Base-by-base conservation (phyloP, 2,888 invertebrate species). In the Himalopsyche anomala region DNA sequence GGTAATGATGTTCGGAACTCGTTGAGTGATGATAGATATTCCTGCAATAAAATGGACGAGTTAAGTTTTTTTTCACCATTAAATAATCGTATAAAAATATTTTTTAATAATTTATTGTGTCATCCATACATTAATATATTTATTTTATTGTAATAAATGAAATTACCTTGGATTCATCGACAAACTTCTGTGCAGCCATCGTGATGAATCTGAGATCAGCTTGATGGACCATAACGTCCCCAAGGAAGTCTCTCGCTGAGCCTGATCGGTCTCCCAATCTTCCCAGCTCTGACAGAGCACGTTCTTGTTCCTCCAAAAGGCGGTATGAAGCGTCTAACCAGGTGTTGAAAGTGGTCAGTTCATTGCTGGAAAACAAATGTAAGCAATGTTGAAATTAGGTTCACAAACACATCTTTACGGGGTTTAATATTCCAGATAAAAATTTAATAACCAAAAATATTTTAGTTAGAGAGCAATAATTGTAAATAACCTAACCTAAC, bases 111-210 rank as follows among this genome's bases (percentile, higher is more conserved):
- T 45, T 45, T 45, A 8, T 45, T 45, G 40, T 40, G 45, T 9
- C 45, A 9, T 45, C 8, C 45, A 45, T 45, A 11, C 0, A 45
- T 45, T 9, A 45, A 45, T 80, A 51, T 38, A 45, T 40, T 82
- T 36, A 28, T 38, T 82, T 36, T 85, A 86, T 85, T 86, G 56
- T 55, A n/a, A 40, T 79, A 51, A 28, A 15, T 69, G 15, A 42
- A 56, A 36, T 3, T 17, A 96, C 96, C 94, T 98, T 98, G 91
- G 98, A 97, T 92, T 99, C 98, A 90, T 99, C 98, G 40, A 98
- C 96, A 91, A 98, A 99, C 92, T 98, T 98, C 92, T 98, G 98
- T 1, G 98, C 98, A 1, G 98, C 96, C 97, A 99, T 98, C 4
- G 98, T 98, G 89, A 99, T 98, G 91, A 99, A 99, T 86, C 99